Base-by-base conservation (phyloP, 2,888 invertebrate genomes). In the Deroplatys truncata region DNA sequence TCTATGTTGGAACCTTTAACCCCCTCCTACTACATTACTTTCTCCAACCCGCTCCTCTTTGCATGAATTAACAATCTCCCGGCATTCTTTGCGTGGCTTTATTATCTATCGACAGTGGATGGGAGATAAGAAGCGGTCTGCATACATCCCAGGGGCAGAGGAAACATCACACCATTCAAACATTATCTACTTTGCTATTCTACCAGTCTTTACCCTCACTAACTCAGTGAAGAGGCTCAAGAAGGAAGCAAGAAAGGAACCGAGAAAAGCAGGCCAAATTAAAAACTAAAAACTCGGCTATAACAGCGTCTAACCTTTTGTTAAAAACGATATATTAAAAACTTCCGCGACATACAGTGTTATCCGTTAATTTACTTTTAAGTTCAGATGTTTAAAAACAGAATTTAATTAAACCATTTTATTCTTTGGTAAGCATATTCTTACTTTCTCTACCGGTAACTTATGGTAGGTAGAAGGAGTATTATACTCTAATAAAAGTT, bases 81-180 rank as follows among this genome's bases (percentile, higher is more conserved):
- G 82, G 83, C 87, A 87, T 87, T 86, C 86, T 86, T 86, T 86
- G 87, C 87, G 82, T 43, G 10, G 35, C 87, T 82, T 87, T 87
- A 87, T 87, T 87, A 82, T 87, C 87, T 35, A 87, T 87, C 87
- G 87, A 82, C 87, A 82, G 83, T 83, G 43, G 87, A n/a, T 82
- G 87, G 83, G 82, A 87, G 56, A 72, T 72, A 87, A 43, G 43
- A 31, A 87, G 87, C 29, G 82, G 87, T 87, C 83, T 87, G 87
- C 83, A 87, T 87, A 87, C 87, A 87, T 87, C 87, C 87, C 87
- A 87, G 31, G 83, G 87, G 87, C 87, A 87, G 35, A 87, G 83
- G 87, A 87, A 87, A 87, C 87, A 87, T 87, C 87, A 83, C 87
- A 87, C 87, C 87, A 87, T 31, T 87, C 87, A 87, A 87, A 87